A percentile compares a stretch with the other conserved stretches of the same genome.
These are phyloP conservation scores for Elephantulus edwardii DNA, from an alignment of 2,113 vertebrate genomes.

Conservation along the genomic window DNA sequence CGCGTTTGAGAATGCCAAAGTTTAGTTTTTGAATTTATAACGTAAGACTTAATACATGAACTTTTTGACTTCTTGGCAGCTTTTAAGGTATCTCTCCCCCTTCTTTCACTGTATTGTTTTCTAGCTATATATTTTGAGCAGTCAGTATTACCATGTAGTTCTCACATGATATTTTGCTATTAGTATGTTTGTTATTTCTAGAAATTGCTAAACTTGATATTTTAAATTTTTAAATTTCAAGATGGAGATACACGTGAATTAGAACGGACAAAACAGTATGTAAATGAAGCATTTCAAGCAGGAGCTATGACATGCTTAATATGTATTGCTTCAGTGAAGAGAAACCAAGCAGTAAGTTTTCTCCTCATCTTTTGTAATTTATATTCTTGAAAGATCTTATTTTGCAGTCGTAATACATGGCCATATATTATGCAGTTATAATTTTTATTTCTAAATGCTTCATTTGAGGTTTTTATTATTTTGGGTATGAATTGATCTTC, in stretches of 20 bases:
- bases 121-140: constrained; percentile 21
- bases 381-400: neutral
- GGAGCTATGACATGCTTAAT: constrained; percentile 96
- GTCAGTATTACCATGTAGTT: neutral
- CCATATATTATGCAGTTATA: neutral
- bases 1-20: no score
- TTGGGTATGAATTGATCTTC: constrained; percentile 4
- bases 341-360: constrained; percentile 93
- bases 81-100: neutral
- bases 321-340: constrained; percentile 96
- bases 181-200: constrained; percentile 49
- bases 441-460: constrained; percentile 47
- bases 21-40: neutral
- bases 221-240: constrained; percentile 80
- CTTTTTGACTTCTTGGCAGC: neutral
- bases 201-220: constrained; percentile 52
- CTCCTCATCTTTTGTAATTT: neutral
- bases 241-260: constrained; percentile 91
- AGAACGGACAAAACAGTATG: constrained; percentile 91
- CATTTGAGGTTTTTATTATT: constrained; percentile 40
- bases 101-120: neutral
- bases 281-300: constrained; percentile 95
- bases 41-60: neutral
- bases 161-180: neutral
- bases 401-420: neutral